These are phyloP conservation scores for Heliocidaris erythrogramma DNA, from an alignment of 35 echinoderm and acorn worm species.

Conservation along the genomic window DNA sequence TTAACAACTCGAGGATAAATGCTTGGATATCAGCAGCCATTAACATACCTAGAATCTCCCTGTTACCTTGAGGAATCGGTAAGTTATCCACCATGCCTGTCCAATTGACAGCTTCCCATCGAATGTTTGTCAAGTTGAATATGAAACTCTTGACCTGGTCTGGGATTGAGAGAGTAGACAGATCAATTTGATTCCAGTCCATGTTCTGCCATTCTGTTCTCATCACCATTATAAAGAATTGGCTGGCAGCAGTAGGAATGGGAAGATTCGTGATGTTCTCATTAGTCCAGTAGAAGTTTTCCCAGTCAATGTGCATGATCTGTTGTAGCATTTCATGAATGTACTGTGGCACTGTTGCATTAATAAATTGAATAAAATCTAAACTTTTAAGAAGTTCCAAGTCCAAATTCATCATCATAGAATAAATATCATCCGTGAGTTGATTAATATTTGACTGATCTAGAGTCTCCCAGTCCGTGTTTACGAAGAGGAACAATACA, in stretches of 20 bases:
- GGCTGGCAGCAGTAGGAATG: neutral
- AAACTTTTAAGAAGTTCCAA: neutral
- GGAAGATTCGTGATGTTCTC: neutral
- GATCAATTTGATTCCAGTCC: neutral
- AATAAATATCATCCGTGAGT: neutral
- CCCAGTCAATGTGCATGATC: neutral
- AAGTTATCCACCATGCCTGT: neutral
- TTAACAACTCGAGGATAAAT: neutral
- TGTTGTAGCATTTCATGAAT: neutral
- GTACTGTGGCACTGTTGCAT: neutral
- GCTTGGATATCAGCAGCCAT: neutral
- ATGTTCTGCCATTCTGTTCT: neutral
- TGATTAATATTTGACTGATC: neutral
- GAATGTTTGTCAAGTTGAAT: neutral
- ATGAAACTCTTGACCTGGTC: neutral
- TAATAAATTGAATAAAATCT: neutral
- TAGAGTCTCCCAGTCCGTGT: neutral
- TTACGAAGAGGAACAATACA: neutral
- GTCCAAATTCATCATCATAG: neutral
- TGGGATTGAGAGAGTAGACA: neutral
- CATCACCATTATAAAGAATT: neutral
- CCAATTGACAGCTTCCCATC: neutral
- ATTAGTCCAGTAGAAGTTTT: conserved; percentile 6
- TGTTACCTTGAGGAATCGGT: conserved; percentile 14
- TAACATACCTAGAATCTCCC: neutral